Conservation (phyloP, 2,113 vertebrate species). For the Sorex araneus region DNA sequence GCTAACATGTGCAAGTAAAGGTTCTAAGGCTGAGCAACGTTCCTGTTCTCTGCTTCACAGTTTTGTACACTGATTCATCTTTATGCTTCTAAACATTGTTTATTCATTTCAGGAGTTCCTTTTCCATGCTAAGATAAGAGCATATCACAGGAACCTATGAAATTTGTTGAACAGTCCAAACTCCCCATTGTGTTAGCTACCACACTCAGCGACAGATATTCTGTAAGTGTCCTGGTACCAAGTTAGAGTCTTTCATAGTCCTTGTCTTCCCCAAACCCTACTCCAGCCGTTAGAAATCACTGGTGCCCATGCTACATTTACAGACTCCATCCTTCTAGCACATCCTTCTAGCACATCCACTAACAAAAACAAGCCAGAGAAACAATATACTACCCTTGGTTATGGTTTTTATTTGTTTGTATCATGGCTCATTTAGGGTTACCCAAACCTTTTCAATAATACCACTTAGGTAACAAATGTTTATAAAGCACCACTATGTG, state of each 20-base stretch:
- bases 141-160: neutral
- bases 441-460: constrained; percentile 4
- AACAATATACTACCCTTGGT: neutral
- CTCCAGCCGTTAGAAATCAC: neutral
- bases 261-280: neutral
- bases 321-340: neutral
- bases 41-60: too few species aligned
- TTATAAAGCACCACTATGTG: neutral
- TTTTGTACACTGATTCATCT: too few species aligned
- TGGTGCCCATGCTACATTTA: neutral
- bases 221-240: neutral
- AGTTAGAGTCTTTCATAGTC: neutral
- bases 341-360: neutral
- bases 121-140: too few species aligned
- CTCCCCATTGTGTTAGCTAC: neutral
- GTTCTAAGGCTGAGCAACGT: too few species aligned
- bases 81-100: too few species aligned
- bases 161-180: neutral
- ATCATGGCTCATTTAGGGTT: neutral
- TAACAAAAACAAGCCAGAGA: constrained; percentile 40
- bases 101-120: too few species aligned
- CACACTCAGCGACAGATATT: constrained; percentile 13
- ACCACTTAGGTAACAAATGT: constrained; percentile 24
- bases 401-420: constrained; percentile 1
- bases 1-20: too few species aligned